Percentiles rank a stretch among this genome's conserved stretches.
Conservation (phyloP, 2,888 invertebrate species). For the Flexamia atlantica region DNA sequence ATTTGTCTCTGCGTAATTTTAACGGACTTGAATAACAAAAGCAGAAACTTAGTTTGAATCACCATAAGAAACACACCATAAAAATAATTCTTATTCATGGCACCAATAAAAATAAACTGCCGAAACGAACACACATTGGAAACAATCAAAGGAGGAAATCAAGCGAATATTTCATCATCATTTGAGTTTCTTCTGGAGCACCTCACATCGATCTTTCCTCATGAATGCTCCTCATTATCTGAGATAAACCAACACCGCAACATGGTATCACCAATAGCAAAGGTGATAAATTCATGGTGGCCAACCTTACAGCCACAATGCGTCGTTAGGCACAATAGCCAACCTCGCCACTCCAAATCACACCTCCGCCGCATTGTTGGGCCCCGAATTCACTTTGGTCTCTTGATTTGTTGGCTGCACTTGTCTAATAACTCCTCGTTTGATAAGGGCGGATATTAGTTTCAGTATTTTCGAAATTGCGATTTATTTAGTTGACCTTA, state of each 20-base stretch:
- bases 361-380: conserved; percentile 47
- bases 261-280: conserved; percentile 41
- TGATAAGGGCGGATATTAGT: conserved; percentile 18
- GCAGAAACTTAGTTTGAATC: too few species aligned
- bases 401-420: conserved; percentile 47
- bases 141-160: not conserved
- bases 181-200: conserved; percentile 14
- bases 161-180: conserved; percentile 45
- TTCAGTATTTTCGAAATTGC: conserved; percentile 12
- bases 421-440: conserved; percentile 50
- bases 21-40: too few species aligned
- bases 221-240: conserved; percentile 47
- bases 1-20: too few species aligned
- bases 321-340: conserved; percentile 56
- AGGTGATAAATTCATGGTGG: conserved; percentile 52
- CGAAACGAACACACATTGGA: not conserved
- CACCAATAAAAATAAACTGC: not conserved
- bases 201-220: conserved; percentile 35
- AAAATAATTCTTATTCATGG: too few species aligned
- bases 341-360: conserved; percentile 38
- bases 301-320: conserved; percentile 50
- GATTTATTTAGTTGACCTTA: conserved; percentile 7
- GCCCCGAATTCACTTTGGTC: conserved; percentile 43
- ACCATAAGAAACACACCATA: too few species aligned
- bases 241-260: conserved; percentile 51